These are phyloP conservation scores for Pungitius pungitius DNA, from an alignment of 2,113 vertebrate species.

Conservation along the genomic window DNA sequence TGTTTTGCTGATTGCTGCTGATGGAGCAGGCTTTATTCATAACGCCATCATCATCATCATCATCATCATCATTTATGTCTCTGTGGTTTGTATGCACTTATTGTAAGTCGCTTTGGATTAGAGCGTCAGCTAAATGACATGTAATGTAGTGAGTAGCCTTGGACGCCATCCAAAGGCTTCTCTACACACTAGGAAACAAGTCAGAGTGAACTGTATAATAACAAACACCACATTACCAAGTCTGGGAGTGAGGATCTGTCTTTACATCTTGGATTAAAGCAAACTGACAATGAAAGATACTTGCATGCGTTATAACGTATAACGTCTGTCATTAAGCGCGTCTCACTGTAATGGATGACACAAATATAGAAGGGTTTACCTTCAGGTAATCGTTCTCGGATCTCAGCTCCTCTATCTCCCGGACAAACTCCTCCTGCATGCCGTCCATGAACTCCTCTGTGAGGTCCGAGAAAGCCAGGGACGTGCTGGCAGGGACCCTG, in stretches of 20 bases:
- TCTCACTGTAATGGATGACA: too few relatives aligned
- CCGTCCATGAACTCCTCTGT: slow-evolving; percentile 94
- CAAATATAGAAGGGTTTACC: slow-evolving; percentile 76
- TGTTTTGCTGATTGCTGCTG: slow-evolving; percentile 15
- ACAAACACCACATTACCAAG: not conserved
- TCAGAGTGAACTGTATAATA: slow-evolving; percentile 2
- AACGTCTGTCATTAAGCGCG: not conserved
- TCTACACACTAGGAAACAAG: slow-evolving; percentile 5
- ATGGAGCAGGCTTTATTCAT: slow-evolving; percentile 17
- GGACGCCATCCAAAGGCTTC: slow-evolving; percentile 29
- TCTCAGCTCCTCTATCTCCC: slow-evolving; percentile 94
- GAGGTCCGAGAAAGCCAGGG: slow-evolving; percentile 95
- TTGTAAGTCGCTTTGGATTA: too few relatives aligned
- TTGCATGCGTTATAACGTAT: not conserved
- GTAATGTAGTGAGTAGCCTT: slow-evolving; percentile 37
- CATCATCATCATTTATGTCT: too few relatives aligned
- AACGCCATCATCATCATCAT: slow-evolving; percentile 10
- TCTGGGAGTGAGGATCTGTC: not conserved
- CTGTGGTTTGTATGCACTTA: too few relatives aligned
- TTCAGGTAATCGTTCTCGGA: slow-evolving; percentile 99
- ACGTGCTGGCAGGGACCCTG: slow-evolving; percentile 90
- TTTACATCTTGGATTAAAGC: not conserved
- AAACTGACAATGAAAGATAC: not conserved
- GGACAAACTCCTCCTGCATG: slow-evolving; percentile 87
- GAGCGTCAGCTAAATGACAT: too few relatives aligned